Base-by-base conservation (phyloP, 2,113 vertebrate species). In the Physeter macrocephalus region DNA sequence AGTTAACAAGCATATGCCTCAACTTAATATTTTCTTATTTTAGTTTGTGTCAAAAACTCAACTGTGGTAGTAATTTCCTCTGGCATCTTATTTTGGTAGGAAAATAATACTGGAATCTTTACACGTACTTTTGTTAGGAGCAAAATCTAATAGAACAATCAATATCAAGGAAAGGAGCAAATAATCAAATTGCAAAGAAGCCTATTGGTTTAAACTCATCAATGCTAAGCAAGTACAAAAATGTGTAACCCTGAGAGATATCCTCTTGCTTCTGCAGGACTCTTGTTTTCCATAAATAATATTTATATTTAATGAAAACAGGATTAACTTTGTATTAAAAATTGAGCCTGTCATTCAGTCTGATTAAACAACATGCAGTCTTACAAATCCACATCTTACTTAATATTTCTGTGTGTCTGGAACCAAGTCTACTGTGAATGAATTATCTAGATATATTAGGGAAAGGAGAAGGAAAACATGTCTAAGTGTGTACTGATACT, bases 301-400 rank as follows among this genome's bases (percentile, higher is more conserved):
- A 95, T 97, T 98, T 96, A 97, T 96, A 77, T 95, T 97, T 97
- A 97, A 88, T 94, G 96, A 97, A 98, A 97, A 88, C 34, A 83
- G 90, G 84, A 97, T 97, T 97, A 97, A 93, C 75, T 78, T 81
- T 93, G 64, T 72, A 90, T 89, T 97, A 88, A 97, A 97, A 97
- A 97, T 23, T 83, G 86, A 90, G 69, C 49, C 95, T 92, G 46
- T 85, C 96, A 85, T 95, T 97, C 96, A 96, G 86, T 54, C 64
- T 95, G 88, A 88, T 95, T 97, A 98, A 97, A 96, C 82, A 90
- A 52, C 66, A n/a, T 59, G 0, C 0, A 0, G 17, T 41, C 49
- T 94, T 64, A 83, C 90, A 93, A 85, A 93, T 36, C 52, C 12
- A 84, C 88, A 90, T 71, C 97, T 97, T 81, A 83, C 41, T 46